Conservation (phyloP, 1,140 invertebrate genomes). For the Conus betulinus region DNA sequence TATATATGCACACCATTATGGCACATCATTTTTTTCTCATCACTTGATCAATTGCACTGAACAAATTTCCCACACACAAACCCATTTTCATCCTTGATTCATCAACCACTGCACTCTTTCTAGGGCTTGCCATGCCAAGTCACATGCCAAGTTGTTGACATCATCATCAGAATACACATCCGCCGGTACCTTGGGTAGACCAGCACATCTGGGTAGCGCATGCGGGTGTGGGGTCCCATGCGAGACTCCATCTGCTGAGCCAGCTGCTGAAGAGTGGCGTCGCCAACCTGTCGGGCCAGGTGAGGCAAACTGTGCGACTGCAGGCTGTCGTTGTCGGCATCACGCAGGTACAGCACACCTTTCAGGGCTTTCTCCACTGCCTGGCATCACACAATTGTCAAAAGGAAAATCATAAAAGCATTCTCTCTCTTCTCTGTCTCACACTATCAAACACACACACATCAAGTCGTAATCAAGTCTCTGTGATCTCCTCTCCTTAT, state of each 20-base stretch:
- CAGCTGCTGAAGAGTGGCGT: conserved; percentile 21
- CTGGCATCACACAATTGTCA: conserved; percentile 4
- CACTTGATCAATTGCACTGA: too few species aligned
- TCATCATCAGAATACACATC: conserved; percentile 40
- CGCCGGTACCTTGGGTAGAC: conserved; percentile 32
- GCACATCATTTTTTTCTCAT: too few species aligned
- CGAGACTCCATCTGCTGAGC: conserved; percentile 26
- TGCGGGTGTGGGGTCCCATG: conserved; percentile 34
- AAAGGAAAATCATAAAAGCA: background rate
- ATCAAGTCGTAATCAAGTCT: too few species aligned
- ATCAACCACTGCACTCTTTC: conserved; percentile 22
- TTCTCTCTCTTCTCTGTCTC: background rate
- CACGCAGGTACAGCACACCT: conserved; percentile 37
- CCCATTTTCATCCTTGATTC: background rate
- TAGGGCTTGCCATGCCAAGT: conserved; percentile 23
- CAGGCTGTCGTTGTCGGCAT: conserved; percentile 16
- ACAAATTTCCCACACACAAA: too few species aligned
- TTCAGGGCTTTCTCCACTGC: conserved; percentile 53
- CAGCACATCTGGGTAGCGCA: conserved; percentile 48
- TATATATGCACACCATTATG: too few species aligned
- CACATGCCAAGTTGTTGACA: conserved; percentile 14
- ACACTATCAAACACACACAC: background rate
- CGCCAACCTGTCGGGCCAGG: background rate
- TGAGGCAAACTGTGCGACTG: conserved; percentile 29
- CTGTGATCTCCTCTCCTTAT: background rate